These are phyloP conservation scores for Rhinopomastus cyanomelas DNA, from an alignment of 2,113 vertebrate species.

Conservation along the genomic window DNA sequence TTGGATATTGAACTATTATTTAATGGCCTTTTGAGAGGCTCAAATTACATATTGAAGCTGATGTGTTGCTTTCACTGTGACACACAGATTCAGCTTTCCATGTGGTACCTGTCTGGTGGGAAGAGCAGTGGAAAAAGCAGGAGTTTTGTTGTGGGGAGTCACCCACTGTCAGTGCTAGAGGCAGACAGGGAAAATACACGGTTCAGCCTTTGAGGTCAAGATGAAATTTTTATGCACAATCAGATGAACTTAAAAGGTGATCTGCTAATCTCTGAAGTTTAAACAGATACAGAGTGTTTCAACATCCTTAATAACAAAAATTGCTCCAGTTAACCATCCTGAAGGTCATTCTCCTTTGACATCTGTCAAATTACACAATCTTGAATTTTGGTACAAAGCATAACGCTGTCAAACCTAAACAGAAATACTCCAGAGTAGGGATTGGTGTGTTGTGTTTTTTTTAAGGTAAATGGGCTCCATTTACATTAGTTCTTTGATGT, in stretches of 20 bases:
- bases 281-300: neutral
- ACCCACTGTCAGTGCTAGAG: neutral
- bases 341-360: conserved; percentile 64
- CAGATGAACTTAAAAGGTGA: conserved; percentile 39
- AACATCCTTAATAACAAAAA: conserved; percentile 16
- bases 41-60: conserved; percentile 22
- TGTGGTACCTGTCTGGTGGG: neutral
- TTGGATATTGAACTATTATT: conserved; percentile 38
- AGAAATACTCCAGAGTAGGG: conserved; percentile 68
- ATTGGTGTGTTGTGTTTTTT: conserved; percentile 56
- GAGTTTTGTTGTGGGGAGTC: neutral
- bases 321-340: neutral
- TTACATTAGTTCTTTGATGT: conserved; percentile 82
- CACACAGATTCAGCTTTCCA: neutral
- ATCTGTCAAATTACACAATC: conserved; percentile 63
- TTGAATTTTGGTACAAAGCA: conserved; percentile 61
- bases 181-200: neutral
- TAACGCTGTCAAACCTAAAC: conserved; percentile 64
- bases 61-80: neutral
- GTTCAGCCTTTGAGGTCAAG: neutral
- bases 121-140: neutral
- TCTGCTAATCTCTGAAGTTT: conserved; percentile 26
- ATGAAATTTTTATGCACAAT: conserved; percentile 15
- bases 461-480: conserved; percentile 75
- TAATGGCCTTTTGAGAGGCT: conserved; percentile 36